Base-by-base conservation (phyloP, 2,113 vertebrate genomes). In the Pteronura brasiliensis region DNA sequence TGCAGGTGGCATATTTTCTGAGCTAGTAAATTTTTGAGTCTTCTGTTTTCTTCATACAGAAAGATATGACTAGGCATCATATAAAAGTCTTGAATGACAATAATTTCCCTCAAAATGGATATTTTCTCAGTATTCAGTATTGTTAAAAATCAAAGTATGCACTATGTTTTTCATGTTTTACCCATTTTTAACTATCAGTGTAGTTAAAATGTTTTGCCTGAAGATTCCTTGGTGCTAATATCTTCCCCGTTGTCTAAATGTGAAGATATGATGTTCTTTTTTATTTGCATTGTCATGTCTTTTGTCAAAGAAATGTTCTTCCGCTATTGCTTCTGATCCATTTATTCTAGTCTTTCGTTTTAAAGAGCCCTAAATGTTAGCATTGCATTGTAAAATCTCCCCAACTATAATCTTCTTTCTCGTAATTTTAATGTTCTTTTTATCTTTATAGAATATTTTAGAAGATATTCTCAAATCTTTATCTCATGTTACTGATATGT, bases 31-130 rank as follows among this genome's bases (percentile, higher is more conserved):
- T 79, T 77, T 82, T 83, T 79, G 4, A 44, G 18, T 47, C 27
- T 85, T 93, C 10, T 94, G 6, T 83, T 83, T 80, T 63, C n/a
- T 74, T 74, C 17, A 81, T 93, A 72, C 10, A 55, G 15, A 86
- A 93, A 93, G 14, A 96, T 27, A 79, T 25, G 81, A 59, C 23
- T 86, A 92, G 36, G 27, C 17, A 82, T 29, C 5, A 36, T 76
- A 6, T 36, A 23, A 81, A 97, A 88, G 10, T 77, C 36, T 86
- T 71, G 4, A 57, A 15, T 59, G 29, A 59, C 17, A 90, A 63
- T 79, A 42, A 94, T 90, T 93, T 86, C 23, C 84, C 17, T 95
- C 11, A 94, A 74, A 96, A 87, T 44, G 77, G 20, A 29, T 47
- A 34, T 36, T 85, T 97, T 86, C 10, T 52, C 6, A 34, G 52